Percentiles rank a stretch among this genome's conserved stretches.
Conservation (phyloP, 2,113 vertebrate species). For the Scatophagus argus region DNA sequence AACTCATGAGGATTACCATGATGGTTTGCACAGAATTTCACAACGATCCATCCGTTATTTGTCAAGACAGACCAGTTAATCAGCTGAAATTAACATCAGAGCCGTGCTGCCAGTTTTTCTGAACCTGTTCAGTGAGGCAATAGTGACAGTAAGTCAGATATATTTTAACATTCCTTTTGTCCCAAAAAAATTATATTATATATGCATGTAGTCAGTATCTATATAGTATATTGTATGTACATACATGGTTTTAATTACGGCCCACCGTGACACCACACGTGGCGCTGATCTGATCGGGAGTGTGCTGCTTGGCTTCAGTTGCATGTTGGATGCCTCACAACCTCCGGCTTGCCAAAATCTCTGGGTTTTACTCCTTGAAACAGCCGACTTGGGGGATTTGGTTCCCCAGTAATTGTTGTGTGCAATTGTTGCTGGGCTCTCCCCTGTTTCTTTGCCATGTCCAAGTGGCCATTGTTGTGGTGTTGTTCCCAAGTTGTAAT, state of each 20-base stretch:
- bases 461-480: slow-evolving; percentile 68
- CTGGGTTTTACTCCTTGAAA: slow-evolving; percentile 69
- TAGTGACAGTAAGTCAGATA: not conserved
- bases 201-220: not conserved
- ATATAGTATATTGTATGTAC: not conserved
- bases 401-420: slow-evolving; percentile 68
- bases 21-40: not conserved
- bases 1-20: not conserved
- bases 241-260: slow-evolving; percentile 70
- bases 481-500: slow-evolving; percentile 74
- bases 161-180: slow-evolving; percentile 11
- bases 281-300: slow-evolving; percentile 70
- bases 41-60: not conserved
- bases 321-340: slow-evolving; percentile 63
- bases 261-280: slow-evolving; percentile 70
- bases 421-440: slow-evolving; percentile 72
- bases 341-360: slow-evolving; percentile 67
- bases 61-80: not conserved
- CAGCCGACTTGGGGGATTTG: slow-evolving; percentile 70
- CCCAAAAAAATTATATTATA: not conserved
- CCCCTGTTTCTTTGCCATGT: slow-evolving; percentile 65
- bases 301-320: slow-evolving; percentile 66
- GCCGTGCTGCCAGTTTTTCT: not conserved
- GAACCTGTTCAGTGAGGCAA: not conserved
- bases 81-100: not conserved